Base-by-base conservation (phyloP, 2,797 vertebrate genomes). In the Myotis vivesi region DNA sequence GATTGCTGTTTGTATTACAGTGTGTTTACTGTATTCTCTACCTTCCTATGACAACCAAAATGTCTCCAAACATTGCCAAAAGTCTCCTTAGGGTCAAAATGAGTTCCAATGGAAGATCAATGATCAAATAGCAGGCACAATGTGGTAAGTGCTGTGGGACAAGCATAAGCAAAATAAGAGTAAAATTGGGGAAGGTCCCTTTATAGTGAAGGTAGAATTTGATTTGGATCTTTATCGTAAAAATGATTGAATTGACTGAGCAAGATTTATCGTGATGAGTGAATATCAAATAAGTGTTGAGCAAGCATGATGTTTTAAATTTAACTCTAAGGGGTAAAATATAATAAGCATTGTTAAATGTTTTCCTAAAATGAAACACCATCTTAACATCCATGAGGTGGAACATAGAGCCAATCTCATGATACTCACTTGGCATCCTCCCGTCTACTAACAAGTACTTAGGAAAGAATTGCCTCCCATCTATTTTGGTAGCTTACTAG, bases 401-500 rank as follows among this genome's bases (percentile, higher is more conserved):
- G 92, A 94, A 94, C 71, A 57, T 4, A 89, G 84, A 91, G 87
- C 23, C 33, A 72, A 49, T 89, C 59, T 95, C 84, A 87, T 84
- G 59, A 76, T 57, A 76, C 41, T 76, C 71, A 84, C 33, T 91
- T 91, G 82, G 23, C 46, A 91, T 93, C 79, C 75, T 68, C 89
- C 86, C 91, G 85, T 92, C 66, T 84, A 55, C 66, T 87, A 51
- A 91, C 57, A 68, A 91, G 80, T 89, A 41, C 69, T 79, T 76
- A 66, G 72, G 23, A 90, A 93, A 91, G 59, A 93, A 95, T 82
- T 79, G 69, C 51, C 17, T 96, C 55, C n/a, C 73, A 55, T 94
- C 93, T 85, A 91, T 94, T 94, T 87, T 87, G 91, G 49, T 75
- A 85, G 55, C 38, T 85, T 94, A 59, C 79, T 92, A 92, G 81